Conservation (phyloP, 2,113 vertebrate species). For the Saccopteryx leptura region DNA sequence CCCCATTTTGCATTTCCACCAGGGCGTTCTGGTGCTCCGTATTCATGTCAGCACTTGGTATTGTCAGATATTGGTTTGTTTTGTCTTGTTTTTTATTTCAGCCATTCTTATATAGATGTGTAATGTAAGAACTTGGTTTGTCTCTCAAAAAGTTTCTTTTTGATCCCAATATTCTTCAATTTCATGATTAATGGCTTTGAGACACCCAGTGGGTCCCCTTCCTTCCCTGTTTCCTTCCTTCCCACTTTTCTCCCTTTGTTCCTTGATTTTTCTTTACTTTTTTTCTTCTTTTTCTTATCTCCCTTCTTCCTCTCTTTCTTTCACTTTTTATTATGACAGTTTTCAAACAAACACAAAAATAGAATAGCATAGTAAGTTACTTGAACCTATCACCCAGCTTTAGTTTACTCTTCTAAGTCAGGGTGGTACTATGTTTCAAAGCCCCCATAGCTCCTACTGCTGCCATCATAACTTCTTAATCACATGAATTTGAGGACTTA, state of each 20-base stretch:
- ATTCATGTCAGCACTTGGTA: background rate
- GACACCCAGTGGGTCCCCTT: background rate
- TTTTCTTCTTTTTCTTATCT: background rate
- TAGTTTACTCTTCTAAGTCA: background rate
- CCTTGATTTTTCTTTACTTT: too few species aligned
- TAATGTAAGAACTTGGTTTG: background rate
- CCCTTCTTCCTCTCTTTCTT: background rate
- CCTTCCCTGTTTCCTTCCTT: background rate
- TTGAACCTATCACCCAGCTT: background rate
- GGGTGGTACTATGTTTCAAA: background rate
- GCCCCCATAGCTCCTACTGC: background rate
- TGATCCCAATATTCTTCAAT: conserved; percentile 5
- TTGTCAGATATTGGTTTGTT: background rate
- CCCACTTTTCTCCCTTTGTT: too few species aligned
- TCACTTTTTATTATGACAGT: conserved; percentile 45
- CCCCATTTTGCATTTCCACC: background rate
- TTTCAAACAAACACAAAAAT: conserved; percentile 27
- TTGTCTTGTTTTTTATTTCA: conserved; percentile 15
- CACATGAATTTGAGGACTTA: background rate
- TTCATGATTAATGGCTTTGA: background rate
- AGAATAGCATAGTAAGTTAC: background rate
- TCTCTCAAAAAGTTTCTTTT: background rate
- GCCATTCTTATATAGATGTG: background rate
- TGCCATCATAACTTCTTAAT: background rate
- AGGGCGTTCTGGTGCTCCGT: background rate